These are phyloP conservation scores for Acropora yongei DNA, from an alignment of 64 coral and sea anemone genomes.

Conservation along the genomic window DNA sequence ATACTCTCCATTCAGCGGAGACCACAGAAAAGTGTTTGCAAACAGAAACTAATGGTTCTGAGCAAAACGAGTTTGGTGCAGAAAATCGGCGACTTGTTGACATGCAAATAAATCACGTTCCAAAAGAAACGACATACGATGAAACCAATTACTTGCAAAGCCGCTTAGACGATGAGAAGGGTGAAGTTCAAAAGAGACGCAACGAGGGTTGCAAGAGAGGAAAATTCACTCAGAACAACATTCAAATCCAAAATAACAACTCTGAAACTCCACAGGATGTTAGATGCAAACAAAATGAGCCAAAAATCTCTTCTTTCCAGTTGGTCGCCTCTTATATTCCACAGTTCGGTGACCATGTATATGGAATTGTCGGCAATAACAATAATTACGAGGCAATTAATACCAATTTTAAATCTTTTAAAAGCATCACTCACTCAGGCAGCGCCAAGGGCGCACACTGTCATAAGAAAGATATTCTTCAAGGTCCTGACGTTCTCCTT, in stretches of 20 bases:
- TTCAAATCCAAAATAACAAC: conserved; percentile 8
- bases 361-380: conserved; percentile 25
- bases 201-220: neutral
- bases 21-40: conserved; percentile 9
- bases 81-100: conserved; percentile 23
- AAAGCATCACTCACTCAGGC: neutral
- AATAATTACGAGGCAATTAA: conserved; percentile 36
- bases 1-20: conserved; percentile 45
- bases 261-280: neutral
- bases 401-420: neutral
- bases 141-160: neutral
- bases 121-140: neutral
- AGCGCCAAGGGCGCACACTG: neutral
- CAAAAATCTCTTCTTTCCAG: neutral
- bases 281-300: neutral
- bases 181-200: neutral
- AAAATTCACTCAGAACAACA: neutral
- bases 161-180: neutral
- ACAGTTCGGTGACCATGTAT: conserved; percentile 17
- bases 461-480: neutral
- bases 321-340: conserved; percentile 11
- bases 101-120: conserved; percentile 52
- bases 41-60: conserved; percentile 53
- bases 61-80: conserved; percentile 32
- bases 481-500: neutral